Evolutionary conservation across 2,888 invertebrate species (phyloP).

Genomic region (Chrysolina haemoptera): DNA sequence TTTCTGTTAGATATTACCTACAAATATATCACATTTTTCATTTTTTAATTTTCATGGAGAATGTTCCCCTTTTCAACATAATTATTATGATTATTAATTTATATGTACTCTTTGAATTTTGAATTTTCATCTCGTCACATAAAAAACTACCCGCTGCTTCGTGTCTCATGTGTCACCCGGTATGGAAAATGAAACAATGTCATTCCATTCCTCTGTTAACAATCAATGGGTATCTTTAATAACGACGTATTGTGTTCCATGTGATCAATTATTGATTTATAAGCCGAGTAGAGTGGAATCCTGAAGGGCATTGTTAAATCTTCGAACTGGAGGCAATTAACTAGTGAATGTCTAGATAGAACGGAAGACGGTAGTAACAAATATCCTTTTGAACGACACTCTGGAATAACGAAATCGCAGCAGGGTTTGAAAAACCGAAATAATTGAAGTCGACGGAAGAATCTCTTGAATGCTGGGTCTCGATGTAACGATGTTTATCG

Average conservation of each 20-base stretch:
- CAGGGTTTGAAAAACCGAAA: not conserved
- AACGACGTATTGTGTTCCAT: not conserved
- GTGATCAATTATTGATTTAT: constrained; percentile 29
- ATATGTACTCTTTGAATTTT: too few relatives aligned
- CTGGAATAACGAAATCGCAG: not conserved
- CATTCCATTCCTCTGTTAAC: not conserved
- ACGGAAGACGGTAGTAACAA: not conserved
- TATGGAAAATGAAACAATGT: not conserved
- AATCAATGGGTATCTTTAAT: not conserved
- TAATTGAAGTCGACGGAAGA: not conserved
- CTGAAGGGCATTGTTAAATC: constrained; percentile 17
- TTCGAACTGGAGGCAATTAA: constrained; percentile 24
- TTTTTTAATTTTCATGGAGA: too few relatives aligned
- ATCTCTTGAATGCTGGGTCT: too few relatives aligned
- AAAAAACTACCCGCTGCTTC: not conserved
- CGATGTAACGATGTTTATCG: too few relatives aligned
- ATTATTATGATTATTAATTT: too few relatives aligned
- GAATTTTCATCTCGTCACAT: not conserved
- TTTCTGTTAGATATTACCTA: too few relatives aligned
- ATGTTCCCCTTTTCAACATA: too few relatives aligned
- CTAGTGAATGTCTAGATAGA: constrained; percentile 14
- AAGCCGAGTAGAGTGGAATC: not conserved
- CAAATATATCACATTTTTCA: too few relatives aligned
- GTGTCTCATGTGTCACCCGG: too few relatives aligned
- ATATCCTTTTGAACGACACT: constrained; percentile 4